Evolutionary conservation across 2,113 vertebrate genomes (phyloP).

Genomic region (Tonatia bakeri): DNA sequence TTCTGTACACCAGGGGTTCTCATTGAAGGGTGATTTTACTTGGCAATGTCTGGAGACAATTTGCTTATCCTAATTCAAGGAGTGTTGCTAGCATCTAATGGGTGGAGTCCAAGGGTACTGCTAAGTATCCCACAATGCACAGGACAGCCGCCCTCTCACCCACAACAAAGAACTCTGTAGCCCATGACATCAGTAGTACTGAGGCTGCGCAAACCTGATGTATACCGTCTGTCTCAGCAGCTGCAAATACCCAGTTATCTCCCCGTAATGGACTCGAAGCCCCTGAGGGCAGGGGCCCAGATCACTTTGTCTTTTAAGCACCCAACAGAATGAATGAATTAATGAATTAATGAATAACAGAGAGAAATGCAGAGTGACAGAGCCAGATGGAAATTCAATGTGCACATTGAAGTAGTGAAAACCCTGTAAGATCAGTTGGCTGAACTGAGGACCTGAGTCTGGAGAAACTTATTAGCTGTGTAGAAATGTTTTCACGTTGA

Average conservation of each 20-base stretch:
- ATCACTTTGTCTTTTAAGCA: background rate
- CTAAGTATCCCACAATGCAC: background rate
- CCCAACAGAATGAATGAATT: background rate
- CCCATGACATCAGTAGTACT: rapidly evolving
- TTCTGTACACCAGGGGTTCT: background rate
- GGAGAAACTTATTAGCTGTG: background rate
- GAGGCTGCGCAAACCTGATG: background rate
- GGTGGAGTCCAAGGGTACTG: rapidly evolving
- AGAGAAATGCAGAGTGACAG: background rate
- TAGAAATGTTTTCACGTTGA: background rate
- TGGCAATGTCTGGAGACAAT: background rate
- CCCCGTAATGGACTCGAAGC: rapidly evolving
- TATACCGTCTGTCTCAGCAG: rapidly evolving
- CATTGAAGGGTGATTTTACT: background rate
- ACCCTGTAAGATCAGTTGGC: background rate
- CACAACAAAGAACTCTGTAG: background rate
- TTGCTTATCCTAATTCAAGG: rapidly evolving
- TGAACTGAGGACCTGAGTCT: too few relatives aligned
- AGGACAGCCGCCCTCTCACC: too few relatives aligned
- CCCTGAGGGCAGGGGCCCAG: rapidly evolving
- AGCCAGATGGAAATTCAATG: rapidly evolving
- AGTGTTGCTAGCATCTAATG: rapidly evolving
- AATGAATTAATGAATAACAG: background rate
- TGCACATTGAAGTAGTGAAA: rapidly evolving
- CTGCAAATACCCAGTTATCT: background rate